Evolutionary conservation across 2,797 vertebrate species (phyloP), one percentile per base, ranked within the genome.

Genomic region (Anguilla megastoma): DNA sequence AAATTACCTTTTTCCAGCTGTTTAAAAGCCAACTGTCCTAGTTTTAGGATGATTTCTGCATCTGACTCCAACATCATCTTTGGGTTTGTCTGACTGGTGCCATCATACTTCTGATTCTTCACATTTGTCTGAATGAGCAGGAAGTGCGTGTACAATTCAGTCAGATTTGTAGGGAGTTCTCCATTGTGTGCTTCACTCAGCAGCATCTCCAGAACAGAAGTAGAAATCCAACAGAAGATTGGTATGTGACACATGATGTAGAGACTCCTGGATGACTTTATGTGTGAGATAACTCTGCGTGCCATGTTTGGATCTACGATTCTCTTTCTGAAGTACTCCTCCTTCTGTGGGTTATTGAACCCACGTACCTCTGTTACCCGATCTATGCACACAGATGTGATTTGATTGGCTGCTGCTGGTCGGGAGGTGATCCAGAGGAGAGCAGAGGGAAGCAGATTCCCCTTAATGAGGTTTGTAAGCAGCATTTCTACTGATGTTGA

Each of bases 131-230:
- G 90, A 76, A 86, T 58, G 41, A 45, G 3, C 41, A 45, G 41
- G 41, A 45, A 45, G 41, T 45, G 41, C 0, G 41, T 45, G 41
- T 91, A 91, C 87, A 91, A 88, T 63, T 88, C 86, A 24, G 90
- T 90, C 18, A 91, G 69, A 8, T 90, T 89, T 54, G 58, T 84
- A 30, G 88, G 88, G 6, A 41, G 83, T 27, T 89, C 71, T n/a
- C 85, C 36, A 27, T 36, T 63, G 21, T 80, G 30, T 24, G 69
- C 52, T 41, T 45, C 33, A n/a, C 2, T 45, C 8, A 88, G 14
- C 76, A 86, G 86, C 18, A 82, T 63, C 69, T 89, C 86, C 56
- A 91, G 85, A 54, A 91, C 88, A 2, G 69, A 89, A 7, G 90
- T 80, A 9, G 90, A 88, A 52, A 91, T 90, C 90, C 91, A 45